These are phyloP conservation scores for Philhelius pedissequus DNA, from an alignment of 2,888 invertebrate species.

Conservation along the genomic window DNA sequence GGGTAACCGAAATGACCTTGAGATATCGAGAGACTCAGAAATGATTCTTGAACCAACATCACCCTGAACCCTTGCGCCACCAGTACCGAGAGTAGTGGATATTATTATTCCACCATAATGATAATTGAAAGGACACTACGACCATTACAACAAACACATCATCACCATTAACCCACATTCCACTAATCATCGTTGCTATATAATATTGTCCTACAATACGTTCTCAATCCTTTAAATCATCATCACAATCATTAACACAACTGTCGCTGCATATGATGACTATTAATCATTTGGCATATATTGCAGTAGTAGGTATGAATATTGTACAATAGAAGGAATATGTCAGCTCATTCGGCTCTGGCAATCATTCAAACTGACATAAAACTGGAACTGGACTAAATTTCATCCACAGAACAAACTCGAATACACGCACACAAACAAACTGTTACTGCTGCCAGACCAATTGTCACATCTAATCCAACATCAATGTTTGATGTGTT, in stretches of 20 bases:
- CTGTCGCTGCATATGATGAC: slow-evolving; percentile 67
- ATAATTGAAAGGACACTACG: background rate
- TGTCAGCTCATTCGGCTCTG: slow-evolving; percentile 57
- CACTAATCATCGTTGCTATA: slow-evolving; percentile 51
- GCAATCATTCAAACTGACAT: slow-evolving; percentile 68
- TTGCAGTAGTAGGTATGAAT: no score
- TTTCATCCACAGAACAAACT: slow-evolving; percentile 56
- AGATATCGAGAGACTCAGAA: no score
- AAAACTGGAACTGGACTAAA: slow-evolving; percentile 46
- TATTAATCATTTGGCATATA: slow-evolving; percentile 61
- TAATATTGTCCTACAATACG: slow-evolving; percentile 10
- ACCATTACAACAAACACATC: background rate
- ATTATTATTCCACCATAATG: background rate
- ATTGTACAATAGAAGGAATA: slow-evolving; percentile 64
- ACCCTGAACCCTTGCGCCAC: no score
- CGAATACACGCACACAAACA: background rate
- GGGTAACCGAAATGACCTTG: no score
- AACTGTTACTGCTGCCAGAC: slow-evolving; percentile 17
- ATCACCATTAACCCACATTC: slow-evolving; percentile 61
- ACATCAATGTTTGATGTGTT: slow-evolving; percentile 68
- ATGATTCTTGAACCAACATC: no score
- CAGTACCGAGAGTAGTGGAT: no score
- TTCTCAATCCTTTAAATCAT: slow-evolving; percentile 67
- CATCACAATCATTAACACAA: slow-evolving; percentile 69
- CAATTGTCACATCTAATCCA: slow-evolving; percentile 64